These are phyloP conservation scores for Pasiphila rectangulata DNA, from an alignment of 2,888 invertebrate species.

Conservation along the genomic window DNA sequence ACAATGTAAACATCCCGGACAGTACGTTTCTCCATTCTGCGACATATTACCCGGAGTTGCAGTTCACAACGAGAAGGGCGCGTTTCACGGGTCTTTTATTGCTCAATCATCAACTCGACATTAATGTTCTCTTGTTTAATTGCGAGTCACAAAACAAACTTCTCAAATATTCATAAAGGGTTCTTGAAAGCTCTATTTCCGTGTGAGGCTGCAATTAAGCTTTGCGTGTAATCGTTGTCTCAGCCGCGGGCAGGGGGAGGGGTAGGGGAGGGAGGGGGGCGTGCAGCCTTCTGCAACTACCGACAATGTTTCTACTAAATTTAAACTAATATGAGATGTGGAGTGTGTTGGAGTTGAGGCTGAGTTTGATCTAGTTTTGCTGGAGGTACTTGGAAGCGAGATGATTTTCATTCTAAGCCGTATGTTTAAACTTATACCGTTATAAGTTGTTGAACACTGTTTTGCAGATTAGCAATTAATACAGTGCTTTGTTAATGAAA, in stretches of 20 bases:
- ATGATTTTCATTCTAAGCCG: neutral
- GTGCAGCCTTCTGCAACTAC: constrained; percentile 11
- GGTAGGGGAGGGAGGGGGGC: constrained; percentile 1
- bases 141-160: constrained; percentile 17
- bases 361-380: constrained; percentile 5
- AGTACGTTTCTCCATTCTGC: neutral
- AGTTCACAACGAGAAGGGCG: neutral
- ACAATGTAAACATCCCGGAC: neutral
- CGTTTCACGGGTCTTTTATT: constrained; percentile 2
- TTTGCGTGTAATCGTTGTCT: constrained; percentile 19
- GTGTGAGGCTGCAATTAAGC: constrained; percentile 20
- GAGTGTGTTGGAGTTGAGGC: neutral
- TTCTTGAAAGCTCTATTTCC: constrained; percentile 16
- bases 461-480: neutral
- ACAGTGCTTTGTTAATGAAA: no score
- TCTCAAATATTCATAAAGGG: constrained; percentile 14
- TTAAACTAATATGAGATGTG: constrained; percentile 8
- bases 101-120: constrained; percentile 15
- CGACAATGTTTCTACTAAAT: constrained; percentile 4
- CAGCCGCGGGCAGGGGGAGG: constrained; percentile 4
- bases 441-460: no score
- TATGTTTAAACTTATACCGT: neutral
- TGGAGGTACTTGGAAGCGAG: neutral
- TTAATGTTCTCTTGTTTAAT: constrained; percentile 8
- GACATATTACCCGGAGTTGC: neutral